Conservation (phyloP, 2,797 vertebrate species). For the Rhinatrema bivittatum region DNA sequence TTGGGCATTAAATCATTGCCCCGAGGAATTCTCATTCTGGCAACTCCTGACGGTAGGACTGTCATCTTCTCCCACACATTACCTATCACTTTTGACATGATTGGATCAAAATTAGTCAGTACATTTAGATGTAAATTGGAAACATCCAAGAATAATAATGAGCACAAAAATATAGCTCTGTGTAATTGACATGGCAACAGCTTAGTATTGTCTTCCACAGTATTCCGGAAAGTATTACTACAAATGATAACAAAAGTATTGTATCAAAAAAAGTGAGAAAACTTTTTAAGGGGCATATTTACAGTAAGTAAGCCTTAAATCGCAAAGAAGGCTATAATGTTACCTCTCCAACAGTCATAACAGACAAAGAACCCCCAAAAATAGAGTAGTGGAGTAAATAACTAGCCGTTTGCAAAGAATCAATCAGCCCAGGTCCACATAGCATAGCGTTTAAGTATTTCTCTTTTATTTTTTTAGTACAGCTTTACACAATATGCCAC, state of each 20-base stretch:
- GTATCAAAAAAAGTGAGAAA: constrained; percentile 53
- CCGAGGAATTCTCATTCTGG: constrained; percentile 93
- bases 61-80: constrained; percentile 93
- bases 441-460: too few relatives aligned
- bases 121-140: constrained; percentile 99
- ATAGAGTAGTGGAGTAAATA: background rate
- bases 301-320: constrained; percentile 41
- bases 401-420: fast-evolving
- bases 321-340: constrained; percentile 18
- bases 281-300: constrained; percentile 40
- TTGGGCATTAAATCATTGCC: constrained; percentile 98
- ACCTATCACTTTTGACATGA: constrained; percentile 98
- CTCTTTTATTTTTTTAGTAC: too few relatives aligned
- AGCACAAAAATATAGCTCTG: constrained; percentile 87
- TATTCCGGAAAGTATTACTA: constrained; percentile 47
- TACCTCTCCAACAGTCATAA: background rate
- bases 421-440: too few relatives aligned
- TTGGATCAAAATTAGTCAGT: constrained; percentile 98
- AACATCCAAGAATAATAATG: constrained; percentile 99
- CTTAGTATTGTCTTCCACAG: constrained; percentile 70
- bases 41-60: constrained; percentile 82
- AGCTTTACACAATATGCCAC: too few relatives aligned
- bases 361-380: background rate
- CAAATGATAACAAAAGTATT: constrained; percentile 42
- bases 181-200: constrained; percentile 86